phyloP scores from a whole-genome alignment of 2,797 vertebrate species.

The Etheostoma perlongum region DNA sequence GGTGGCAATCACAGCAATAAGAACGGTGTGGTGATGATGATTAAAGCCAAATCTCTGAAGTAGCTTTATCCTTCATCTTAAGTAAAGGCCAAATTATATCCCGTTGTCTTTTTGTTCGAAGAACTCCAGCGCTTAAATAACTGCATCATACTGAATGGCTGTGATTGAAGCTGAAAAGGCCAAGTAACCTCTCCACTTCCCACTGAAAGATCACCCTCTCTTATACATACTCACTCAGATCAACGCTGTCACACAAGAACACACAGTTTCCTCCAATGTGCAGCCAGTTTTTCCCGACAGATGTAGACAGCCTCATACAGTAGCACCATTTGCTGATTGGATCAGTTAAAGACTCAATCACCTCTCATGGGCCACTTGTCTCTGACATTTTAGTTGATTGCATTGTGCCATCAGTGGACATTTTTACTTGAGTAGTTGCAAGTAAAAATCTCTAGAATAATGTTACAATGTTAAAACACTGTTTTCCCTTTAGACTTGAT shows the following conservation, averaged over 20 bases:
- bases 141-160: constrained; percentile 59
- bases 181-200: constrained; percentile 68
- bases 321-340: constrained; percentile 79
- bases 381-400: constrained; percentile 82
- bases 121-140: constrained; percentile 62
- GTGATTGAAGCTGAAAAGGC: constrained; percentile 78
- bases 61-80: constrained; percentile 55
- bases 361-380: constrained; percentile 75
- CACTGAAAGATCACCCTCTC: constrained; percentile 64
- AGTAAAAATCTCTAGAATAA: constrained; percentile 45
- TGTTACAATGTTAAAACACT: neutral
- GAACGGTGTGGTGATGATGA: constrained; percentile 35
- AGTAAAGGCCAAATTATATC: constrained; percentile 66
- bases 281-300: constrained; percentile 60
- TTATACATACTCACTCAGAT: constrained; percentile 46
- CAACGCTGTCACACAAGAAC: constrained; percentile 54
- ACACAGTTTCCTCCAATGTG: constrained; percentile 41
- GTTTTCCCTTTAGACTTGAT: constrained; percentile 13
- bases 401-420: constrained; percentile 58
- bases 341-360: constrained; percentile 74
- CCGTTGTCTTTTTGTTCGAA: constrained; percentile 43
- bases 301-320: constrained; percentile 60
- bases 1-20: constrained; percentile 43
- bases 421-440: constrained; percentile 48
- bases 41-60: constrained; percentile 46